Evolutionary conservation across 1,140 invertebrate genomes (phyloP).

Genomic region (Drosophila malerkotliana): DNA sequence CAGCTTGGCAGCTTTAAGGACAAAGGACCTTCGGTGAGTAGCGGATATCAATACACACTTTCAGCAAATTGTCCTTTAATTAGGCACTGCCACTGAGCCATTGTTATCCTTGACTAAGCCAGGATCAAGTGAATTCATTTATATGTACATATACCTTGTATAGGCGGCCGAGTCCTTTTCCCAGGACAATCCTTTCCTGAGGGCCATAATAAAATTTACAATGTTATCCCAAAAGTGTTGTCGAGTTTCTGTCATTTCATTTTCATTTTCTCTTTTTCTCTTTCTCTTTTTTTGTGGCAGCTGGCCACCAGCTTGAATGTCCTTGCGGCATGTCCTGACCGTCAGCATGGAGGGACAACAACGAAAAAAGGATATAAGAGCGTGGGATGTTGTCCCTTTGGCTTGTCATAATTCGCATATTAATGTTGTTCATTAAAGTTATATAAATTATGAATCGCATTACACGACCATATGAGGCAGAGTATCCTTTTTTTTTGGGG

Average conservation of each 20-base stretch:
- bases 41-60: no score
- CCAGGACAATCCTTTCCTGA: slow-evolving; percentile 31
- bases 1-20: no score
- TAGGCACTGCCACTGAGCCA: no score
- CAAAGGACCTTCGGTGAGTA: no score
- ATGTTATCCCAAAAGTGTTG: slow-evolving; percentile 78
- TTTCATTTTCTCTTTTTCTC: slow-evolving; percentile 27
- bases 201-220: slow-evolving; percentile 75
- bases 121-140: slow-evolving; percentile 42
- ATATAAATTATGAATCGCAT: slow-evolving; percentile 79
- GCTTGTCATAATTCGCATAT: slow-evolving; percentile 74
- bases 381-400: slow-evolving; percentile 24
- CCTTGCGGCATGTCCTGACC: slow-evolving; percentile 37
- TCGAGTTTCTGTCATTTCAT: slow-evolving; percentile 51
- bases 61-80: no score
- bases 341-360: slow-evolving; percentile 5
- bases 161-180: slow-evolving; percentile 8
- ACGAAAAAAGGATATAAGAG: neutral
- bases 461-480: slow-evolving; percentile 52
- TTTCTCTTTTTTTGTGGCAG: slow-evolving; percentile 14
- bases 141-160: slow-evolving; percentile 18
- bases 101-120: neutral
- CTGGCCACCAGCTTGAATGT: slow-evolving; percentile 15
- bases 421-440: slow-evolving; percentile 81
- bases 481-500: slow-evolving; percentile 1